A percentile compares a stretch with the other conserved stretches of the same genome.
These are phyloP conservation scores for Calosoma granatense DNA, from an alignment of 1,140 invertebrate genomes.

Conservation along the genomic window DNA sequence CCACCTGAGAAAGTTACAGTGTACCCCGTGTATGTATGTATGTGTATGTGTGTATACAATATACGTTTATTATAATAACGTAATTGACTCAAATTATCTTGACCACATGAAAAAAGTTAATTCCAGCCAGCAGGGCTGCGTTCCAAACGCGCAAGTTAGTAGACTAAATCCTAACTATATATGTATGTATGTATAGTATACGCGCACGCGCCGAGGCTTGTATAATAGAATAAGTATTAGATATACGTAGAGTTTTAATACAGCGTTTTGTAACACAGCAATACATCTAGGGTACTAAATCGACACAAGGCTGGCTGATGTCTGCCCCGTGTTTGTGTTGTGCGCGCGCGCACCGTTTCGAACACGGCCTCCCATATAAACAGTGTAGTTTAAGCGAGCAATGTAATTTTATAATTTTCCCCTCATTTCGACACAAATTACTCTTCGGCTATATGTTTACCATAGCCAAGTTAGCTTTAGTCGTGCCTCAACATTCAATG, in stretches of 20 bases:
- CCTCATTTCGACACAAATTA: slow-evolving; percentile 39
- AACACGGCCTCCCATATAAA: slow-evolving; percentile 28
- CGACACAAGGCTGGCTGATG: no score
- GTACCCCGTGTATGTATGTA: no score
- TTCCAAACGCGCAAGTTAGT: slow-evolving; percentile 14
- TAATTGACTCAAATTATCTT: slow-evolving; percentile 28
- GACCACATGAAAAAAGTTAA: slow-evolving; percentile 27
- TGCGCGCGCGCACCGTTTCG: slow-evolving; percentile 13
- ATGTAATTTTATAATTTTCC: slow-evolving; percentile 39
- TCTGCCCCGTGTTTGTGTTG: no score
- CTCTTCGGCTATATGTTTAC: slow-evolving; percentile 30
- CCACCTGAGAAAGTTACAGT: not conserved
- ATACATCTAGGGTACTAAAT: no score
- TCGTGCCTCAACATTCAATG: not conserved
- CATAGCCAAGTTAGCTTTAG: slow-evolving; percentile 3
- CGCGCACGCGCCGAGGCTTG: slow-evolving; percentile 16
- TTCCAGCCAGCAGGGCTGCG: slow-evolving; percentile 21
- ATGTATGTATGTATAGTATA: slow-evolving; percentile 13
- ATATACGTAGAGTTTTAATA: no score
- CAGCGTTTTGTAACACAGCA: no score
- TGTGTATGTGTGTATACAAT: slow-evolving; percentile 22
- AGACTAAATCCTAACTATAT: not conserved
- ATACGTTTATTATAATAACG: slow-evolving; percentile 28
- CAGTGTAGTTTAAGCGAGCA: slow-evolving; percentile 32
- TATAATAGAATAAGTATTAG: slow-evolving; percentile 18